Base-by-base conservation (phyloP, 2,797 vertebrate genomes). In the Sarcophilus harrisii region DNA sequence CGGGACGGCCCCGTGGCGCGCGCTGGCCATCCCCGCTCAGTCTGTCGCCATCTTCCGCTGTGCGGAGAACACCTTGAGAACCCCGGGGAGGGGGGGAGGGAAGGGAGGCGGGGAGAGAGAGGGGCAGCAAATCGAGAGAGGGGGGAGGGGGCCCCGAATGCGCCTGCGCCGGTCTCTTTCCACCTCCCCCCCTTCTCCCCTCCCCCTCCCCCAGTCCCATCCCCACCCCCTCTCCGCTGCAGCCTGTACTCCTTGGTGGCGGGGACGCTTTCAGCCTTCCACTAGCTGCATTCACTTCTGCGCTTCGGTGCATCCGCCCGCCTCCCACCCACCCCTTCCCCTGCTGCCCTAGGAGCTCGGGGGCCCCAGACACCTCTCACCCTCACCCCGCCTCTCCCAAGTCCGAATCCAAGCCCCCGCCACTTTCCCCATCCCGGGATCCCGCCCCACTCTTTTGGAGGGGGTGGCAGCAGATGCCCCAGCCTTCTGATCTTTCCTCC, bases 21-120 rank as follows among this genome's bases (percentile, higher is more conserved):
- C 89, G 73, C 96, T 96, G 96, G 96, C 97, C 98, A 98, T 98
- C 97, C 98, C 98, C 97, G 98, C 98, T 98, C 98, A 99, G 97
- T 98, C 99, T 98, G 99, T 99, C 99, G 99, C 99, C 99, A 99
- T 99, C 99, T 99, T 99, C 99, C 98, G 98, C 98, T 98, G 98
- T 98, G 98, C 98, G 87, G 98, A 98, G 98, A 98, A 98, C 98
- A 98, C 99, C 98, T 99, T 98, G 98, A 98, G 98, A 98, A 98
- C 98, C 98, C 93, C 97, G 93, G 98, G 97, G 98, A 97, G 96
- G 98, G 97, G 97, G 97, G 98, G 98, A 95, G 92, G 97, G 96
- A 96, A 98, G 97, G 98, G 97, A 93, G 96, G 93, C 95, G 96
- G 93, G 32, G 89, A 97, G 98, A 97, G 98, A 97, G 58, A 97